These are phyloP conservation scores for Coptotermes formosanus DNA, from an alignment of 1,140 invertebrate genomes.

Conservation along the genomic window DNA sequence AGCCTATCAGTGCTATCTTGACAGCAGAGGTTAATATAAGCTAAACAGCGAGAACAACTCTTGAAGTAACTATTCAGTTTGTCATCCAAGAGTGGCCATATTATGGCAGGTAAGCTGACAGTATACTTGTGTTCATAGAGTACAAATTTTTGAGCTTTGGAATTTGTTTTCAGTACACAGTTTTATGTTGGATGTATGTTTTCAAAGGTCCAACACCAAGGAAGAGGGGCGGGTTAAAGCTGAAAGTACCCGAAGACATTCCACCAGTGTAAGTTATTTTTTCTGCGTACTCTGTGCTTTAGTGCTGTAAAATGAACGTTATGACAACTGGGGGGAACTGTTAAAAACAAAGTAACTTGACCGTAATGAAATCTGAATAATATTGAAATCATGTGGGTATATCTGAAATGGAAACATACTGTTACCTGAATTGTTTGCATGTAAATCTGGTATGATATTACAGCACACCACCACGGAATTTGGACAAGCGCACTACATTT, in stretches of 20 bases:
- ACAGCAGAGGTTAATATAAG: background rate
- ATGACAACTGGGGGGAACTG: too few species aligned
- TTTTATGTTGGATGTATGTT: too few species aligned
- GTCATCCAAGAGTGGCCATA: background rate
- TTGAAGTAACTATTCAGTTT: too few species aligned
- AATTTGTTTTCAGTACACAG: too few species aligned
- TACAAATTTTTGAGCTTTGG: too few species aligned
- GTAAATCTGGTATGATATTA: background rate
- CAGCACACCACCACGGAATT: slow-evolving; percentile 74
- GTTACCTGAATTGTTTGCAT: background rate
- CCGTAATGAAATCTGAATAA: too few species aligned
- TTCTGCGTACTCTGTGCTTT: background rate
- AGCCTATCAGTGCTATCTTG: background rate
- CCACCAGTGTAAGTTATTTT: background rate
- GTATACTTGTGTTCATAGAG: background rate
- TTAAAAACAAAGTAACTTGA: too few species aligned
- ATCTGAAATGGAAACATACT: too few species aligned
- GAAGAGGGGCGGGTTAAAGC: too few species aligned
- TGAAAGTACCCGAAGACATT: background rate
- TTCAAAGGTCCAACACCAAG: too few species aligned
- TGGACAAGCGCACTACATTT: slow-evolving; percentile 82
- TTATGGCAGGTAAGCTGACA: background rate
- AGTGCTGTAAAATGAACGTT: background rate
- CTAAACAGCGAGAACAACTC: too few species aligned
- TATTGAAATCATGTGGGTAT: too few species aligned